A percentile compares a stretch with the other conserved stretches of the same genome.
Evolutionary conservation across 2,113 vertebrate genomes (phyloP).

Genomic region (Pyxicephalus adspersus): DNA sequence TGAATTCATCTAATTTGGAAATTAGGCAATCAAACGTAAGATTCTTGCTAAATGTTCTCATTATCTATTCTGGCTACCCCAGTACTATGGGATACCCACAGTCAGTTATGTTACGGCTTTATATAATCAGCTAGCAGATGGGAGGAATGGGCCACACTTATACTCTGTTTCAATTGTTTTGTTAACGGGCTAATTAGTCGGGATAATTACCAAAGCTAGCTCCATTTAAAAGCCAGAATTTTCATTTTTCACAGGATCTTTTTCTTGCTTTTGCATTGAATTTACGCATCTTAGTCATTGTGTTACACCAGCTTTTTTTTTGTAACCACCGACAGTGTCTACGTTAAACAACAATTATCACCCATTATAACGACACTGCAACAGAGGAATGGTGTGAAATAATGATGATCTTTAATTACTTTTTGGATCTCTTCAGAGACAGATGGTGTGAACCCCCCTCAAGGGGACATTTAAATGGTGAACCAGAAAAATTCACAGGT

Average conservation of each 20-base stretch:
- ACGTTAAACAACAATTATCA: slow-evolving; percentile 10
- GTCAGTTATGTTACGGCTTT: background rate
- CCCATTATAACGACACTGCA: background rate
- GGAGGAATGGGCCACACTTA: slow-evolving; percentile 1
- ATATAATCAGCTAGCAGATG: slow-evolving; percentile 31
- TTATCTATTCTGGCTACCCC: background rate
- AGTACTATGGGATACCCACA: background rate
- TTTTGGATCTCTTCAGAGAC: background rate
- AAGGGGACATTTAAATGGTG: background rate
- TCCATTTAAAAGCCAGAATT: slow-evolving; percentile 31
- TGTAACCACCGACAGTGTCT: background rate
- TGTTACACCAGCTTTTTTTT: slow-evolving; percentile 4
- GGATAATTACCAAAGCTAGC: slow-evolving; percentile 37
- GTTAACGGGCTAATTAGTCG: slow-evolving; percentile 40
- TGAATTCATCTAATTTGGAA: background rate
- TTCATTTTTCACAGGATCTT: background rate
- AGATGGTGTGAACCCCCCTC: slow-evolving; percentile 3
- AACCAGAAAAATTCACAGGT: background rate
- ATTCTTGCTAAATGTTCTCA: background rate
- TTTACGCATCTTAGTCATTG: background rate
- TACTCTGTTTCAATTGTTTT: slow-evolving; percentile 18
- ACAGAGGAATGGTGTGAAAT: background rate
- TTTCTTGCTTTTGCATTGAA: background rate
- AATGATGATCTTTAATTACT: slow-evolving; percentile 26
- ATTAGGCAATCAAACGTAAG: background rate